Percentiles rank a stretch among this genome's conserved stretches.
Conservation (phyloP, 2,888 invertebrate genomes). For the Cheilosia scutellata region DNA sequence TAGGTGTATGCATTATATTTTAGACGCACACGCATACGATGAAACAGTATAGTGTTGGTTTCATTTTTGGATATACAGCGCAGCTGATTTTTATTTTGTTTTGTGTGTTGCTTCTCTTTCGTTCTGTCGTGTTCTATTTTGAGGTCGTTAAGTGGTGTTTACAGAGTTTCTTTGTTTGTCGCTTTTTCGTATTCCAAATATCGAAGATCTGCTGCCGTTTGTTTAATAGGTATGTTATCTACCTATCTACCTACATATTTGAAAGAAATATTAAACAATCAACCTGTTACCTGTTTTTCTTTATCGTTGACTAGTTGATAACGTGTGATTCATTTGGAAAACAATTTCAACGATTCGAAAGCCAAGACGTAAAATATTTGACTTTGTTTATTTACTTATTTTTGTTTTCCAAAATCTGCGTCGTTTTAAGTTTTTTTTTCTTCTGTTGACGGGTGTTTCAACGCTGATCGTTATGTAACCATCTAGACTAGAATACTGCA, state of each 20-base stretch:
- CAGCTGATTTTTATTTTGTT: constrained; percentile 69
- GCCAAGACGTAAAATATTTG: background rate
- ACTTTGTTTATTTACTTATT: constrained; percentile 7
- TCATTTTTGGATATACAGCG: constrained; percentile 19
- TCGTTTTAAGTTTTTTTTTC: background rate
- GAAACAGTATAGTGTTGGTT: background rate
- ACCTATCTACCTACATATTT: no score
- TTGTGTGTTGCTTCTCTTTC: background rate
- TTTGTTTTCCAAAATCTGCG: constrained; percentile 3
- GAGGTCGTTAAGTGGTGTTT: constrained; percentile 32
- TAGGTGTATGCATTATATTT: constrained; percentile 15
- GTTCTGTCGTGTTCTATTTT: constrained; percentile 47
- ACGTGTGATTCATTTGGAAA: constrained; percentile 6
- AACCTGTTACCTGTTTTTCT: constrained; percentile 4
- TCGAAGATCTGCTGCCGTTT: background rate
- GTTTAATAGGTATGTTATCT: no score
- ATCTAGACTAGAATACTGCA: no score
- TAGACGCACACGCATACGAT: background rate
- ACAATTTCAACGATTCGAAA: background rate
- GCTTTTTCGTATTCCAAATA: constrained; percentile 21
- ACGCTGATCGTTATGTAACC: no score
- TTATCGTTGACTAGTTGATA: background rate
- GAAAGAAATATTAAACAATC: background rate
- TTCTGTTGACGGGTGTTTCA: background rate
- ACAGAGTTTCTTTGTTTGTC: constrained; percentile 41